Evolutionary conservation across 2,113 vertebrate species (phyloP), one percentile per base, ranked within the genome.

Genomic region (Uria aalge): DNA sequence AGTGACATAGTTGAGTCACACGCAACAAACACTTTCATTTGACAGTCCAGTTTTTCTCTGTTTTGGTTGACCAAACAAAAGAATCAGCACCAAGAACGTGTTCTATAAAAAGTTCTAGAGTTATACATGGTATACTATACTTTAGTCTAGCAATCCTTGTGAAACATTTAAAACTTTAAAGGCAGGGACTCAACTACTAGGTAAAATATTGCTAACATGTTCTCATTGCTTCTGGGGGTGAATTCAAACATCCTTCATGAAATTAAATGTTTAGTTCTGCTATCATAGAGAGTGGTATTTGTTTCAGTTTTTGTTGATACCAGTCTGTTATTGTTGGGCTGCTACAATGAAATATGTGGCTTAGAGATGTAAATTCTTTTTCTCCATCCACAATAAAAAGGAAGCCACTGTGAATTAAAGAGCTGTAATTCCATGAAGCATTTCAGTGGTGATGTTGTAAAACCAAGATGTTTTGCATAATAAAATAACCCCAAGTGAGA

Each of bases 401-500:
- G 45, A 83, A 82, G 60, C 29, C 74, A 32, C 55, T 86, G 40
- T 76, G 30, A 69, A 38, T 67, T 77, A 67, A 43, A 80, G 23
- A 74, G 55, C 50, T 59, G 15, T 86, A 69, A 80, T 92, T 90
- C 83, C 41, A 50, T 27, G 34, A 71, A 94, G 32, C 10, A 4
- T 89, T 94, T 89, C 73, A 36, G 17, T 80, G 63, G 40, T 72
- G 64, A 4, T 86, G 48, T 41, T 95, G 67, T 90, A 88, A 97
- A 95, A 68, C 78, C 45, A 94, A 57, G 63, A 57, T 80, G 36
- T 64, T 95, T 94, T 90, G 79, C 41, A 88, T 94, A 80, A 83
- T 92, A 89, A 91, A 95, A 94, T 91, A 89, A 94, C 29, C 76
- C 36, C 17, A 85, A 85, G 77, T 90, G 83, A 88, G 41, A 92